Conservation (phyloP, 2,888 invertebrate species). For the Mesorhabditis belari region DNA sequence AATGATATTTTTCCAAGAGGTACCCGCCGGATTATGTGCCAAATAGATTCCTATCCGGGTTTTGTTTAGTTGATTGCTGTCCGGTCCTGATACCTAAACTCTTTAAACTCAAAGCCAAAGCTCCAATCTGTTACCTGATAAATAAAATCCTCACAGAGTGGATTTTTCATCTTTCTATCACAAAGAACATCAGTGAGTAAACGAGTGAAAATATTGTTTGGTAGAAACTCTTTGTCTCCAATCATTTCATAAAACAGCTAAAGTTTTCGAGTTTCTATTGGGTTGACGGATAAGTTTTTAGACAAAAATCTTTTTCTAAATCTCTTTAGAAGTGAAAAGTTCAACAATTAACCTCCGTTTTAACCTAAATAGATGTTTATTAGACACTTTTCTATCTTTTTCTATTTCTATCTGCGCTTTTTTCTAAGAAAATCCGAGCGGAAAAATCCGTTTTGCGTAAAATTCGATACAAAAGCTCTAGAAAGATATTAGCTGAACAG, state of each 20-base stretch:
- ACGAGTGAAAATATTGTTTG: slow-evolving; percentile 44
- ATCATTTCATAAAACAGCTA: slow-evolving; percentile 40
- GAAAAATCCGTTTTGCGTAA: too few relatives aligned
- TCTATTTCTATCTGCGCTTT: background rate
- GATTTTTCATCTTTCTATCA: slow-evolving; percentile 32
- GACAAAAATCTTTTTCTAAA: too few relatives aligned
- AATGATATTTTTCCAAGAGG: slow-evolving; percentile 35
- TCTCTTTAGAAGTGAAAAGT: too few relatives aligned
- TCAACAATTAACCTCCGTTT: background rate
- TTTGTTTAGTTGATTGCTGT: slow-evolving; percentile 48
- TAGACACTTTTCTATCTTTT: background rate
- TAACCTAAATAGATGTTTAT: background rate
- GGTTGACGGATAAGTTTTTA: too few relatives aligned
- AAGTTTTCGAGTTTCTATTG: slow-evolving; percentile 2
- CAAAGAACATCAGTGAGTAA: slow-evolving; percentile 44
- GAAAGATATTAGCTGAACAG: too few relatives aligned
- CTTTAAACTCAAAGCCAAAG: slow-evolving; percentile 5
- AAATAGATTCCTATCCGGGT: slow-evolving; percentile 46
- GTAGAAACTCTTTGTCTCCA: slow-evolving; percentile 47
- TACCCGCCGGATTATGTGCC: slow-evolving; percentile 49
- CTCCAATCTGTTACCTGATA: slow-evolving; percentile 9
- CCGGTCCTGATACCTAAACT: slow-evolving; percentile 43
- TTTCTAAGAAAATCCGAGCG: too few relatives aligned
- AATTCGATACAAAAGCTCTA: too few relatives aligned
- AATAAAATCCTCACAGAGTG: slow-evolving; percentile 44